Conservation (phyloP, 2,113 vertebrate species). For the Toxostoma redivivum region DNA sequence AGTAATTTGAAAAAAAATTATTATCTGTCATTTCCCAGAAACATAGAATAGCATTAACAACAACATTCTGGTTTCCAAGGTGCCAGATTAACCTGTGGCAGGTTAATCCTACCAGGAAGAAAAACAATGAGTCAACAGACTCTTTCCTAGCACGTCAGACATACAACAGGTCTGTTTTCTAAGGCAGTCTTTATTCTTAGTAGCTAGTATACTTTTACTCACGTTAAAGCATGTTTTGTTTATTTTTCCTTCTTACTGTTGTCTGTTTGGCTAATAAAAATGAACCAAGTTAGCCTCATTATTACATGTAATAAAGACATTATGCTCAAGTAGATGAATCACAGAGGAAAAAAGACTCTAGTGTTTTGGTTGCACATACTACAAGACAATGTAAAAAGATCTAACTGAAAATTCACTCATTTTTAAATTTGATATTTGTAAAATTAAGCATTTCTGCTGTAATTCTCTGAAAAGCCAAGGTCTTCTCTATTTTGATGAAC, state of each 20-base stretch:
- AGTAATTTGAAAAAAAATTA: neutral
- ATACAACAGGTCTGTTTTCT: neutral
- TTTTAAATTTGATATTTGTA: neutral
- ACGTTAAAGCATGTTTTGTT: neutral
- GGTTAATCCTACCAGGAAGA: slow-evolving; percentile 1
- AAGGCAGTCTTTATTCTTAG: neutral
- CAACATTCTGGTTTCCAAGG: neutral
- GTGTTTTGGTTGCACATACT: neutral
- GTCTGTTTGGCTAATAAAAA: neutral
- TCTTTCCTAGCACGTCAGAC: neutral
- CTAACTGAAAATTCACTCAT: neutral
- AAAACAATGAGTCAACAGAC: neutral
- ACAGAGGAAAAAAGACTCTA: neutral
- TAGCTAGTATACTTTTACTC: neutral
- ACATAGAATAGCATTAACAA: neutral
- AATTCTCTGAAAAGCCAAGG: neutral
- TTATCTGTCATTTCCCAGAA: neutral
- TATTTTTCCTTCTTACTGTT: neutral
- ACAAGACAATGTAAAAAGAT: neutral
- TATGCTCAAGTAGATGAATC: neutral
- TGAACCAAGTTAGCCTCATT: neutral
- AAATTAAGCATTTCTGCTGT: neutral
- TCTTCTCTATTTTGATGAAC: neutral
- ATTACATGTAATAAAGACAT: neutral
- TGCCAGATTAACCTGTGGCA: neutral